Conservation (phyloP, 2,113 vertebrate genomes). For the Synodontis membranacea region DNA sequence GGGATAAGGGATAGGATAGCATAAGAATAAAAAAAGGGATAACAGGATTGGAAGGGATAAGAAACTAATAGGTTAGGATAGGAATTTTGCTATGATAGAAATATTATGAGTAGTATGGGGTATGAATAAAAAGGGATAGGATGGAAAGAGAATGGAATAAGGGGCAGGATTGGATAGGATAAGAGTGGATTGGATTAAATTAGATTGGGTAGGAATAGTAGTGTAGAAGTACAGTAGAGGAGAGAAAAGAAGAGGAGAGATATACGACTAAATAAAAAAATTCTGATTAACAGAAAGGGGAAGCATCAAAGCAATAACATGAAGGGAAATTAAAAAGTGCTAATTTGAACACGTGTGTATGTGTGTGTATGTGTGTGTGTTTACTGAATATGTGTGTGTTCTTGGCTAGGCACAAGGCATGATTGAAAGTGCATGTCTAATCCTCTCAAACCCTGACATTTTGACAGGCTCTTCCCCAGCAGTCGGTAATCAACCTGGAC, state of each 20-base stretch:
- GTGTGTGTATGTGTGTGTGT: conserved; percentile 11
- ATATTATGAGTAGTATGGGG: not conserved
- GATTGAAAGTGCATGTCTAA: not conserved
- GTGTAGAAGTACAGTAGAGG: too few species aligned
- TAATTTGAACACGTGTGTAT: not conserved
- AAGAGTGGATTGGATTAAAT: not conserved
- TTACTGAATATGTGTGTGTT: conserved; percentile 14
- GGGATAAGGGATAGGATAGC: not conserved
- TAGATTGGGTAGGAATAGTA: not conserved
- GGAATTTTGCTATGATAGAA: not conserved
- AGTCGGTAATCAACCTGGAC: conserved; percentile 6
- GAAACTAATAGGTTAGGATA: not conserved
- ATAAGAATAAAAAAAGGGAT: too few species aligned
- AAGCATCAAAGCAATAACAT: not conserved
- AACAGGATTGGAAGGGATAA: not conserved
- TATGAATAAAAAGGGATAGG: not conserved
- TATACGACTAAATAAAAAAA: not conserved
- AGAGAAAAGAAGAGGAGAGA: not conserved
- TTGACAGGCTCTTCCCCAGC: not conserved
- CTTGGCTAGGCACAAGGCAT: not conserved
- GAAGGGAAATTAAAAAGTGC: conserved; percentile 22
- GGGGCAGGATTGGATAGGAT: not conserved
- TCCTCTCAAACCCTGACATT: conserved; percentile 1
- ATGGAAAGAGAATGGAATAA: not conserved
- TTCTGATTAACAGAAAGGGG: not conserved